Evolutionary conservation across 2,888 invertebrate species (phyloP), one percentile per base, ranked within the genome.

Genomic region (Eudemis profundana): DNA sequence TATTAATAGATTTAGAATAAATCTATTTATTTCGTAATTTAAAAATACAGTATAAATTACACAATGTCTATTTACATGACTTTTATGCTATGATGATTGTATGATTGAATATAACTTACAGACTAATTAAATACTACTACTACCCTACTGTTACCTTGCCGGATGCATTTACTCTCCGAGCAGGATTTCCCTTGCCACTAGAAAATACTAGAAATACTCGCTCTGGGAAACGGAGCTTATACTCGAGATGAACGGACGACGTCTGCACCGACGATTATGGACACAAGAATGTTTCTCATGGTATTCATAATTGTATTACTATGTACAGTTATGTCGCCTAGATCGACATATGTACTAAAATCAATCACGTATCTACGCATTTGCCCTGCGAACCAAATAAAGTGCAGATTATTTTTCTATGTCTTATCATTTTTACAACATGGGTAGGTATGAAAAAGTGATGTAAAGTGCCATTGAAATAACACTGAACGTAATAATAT

Each of bases 191-290:
- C 15, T 17, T 17, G 54, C 54, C 42, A 21, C 21, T 19, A n/a
- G n/a, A n/a, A n/a, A n/a, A n/a, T n/a, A 44, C 19, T 44, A 44
- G 19, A 15, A 47, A 15, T 27, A 27, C 15, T 14, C 5, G 33
- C 8, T 15, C 40, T 27, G 27, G 40, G 40, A 54, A 54, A 40
- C 54, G 12, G 27, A 29, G 21, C 36, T 33, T 51, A 14, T 17
- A 53, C 50, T 50, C 17, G 50, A 19, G n/a, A 51, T 19, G 51
- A 50, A 50, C n/a, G n/a, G n/a, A n/a, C n/a, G n/a, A n/a, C n/a
- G 12, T 36, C 10, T 27, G 12, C 15, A n/a, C n/a, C 19, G 40
- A 40, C 54, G 12, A 27, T 42, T 38, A 38, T 27, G 47, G 38
- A 7, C 36, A 17, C 8, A 47, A 47, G 59, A 49, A 49, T 38